Percentiles rank a stretch among this genome's conserved stretches.
Conservation (phyloP, 2,797 vertebrate genomes). For the Liparis tanakae region DNA sequence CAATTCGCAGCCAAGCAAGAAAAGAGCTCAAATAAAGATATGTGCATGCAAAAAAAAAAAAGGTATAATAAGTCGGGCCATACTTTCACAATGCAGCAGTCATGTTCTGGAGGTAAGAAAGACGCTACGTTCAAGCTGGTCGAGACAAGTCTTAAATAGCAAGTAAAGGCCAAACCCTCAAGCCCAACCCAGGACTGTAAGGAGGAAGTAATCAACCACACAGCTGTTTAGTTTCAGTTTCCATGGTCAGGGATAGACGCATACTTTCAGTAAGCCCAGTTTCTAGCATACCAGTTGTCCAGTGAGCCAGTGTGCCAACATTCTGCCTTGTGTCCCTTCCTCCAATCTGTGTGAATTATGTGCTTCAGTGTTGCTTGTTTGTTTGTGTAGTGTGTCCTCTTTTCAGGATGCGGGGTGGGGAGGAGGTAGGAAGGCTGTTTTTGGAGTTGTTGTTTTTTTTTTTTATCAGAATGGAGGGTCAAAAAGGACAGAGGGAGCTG, state of each 20-base stretch:
- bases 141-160: neutral
- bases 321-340: neutral
- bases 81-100: neutral
- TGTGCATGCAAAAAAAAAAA: neutral
- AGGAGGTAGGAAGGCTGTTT: neutral
- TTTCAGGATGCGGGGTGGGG: neutral
- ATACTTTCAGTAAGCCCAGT: constrained; percentile 32
- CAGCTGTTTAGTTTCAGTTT: constrained; percentile 25
- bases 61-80: neutral
- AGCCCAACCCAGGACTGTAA: neutral
- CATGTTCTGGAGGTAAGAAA: neutral
- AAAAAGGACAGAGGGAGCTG: neutral
- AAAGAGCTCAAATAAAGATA: neutral
- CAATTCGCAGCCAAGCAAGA: neutral
- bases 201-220: constrained; percentile 1
- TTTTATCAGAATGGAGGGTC: neutral
- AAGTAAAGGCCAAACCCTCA: neutral
- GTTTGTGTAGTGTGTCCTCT: neutral
- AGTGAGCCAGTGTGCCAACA: constrained; percentile 27
- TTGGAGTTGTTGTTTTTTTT: neutral
- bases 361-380: constrained; percentile 2
- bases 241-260: constrained; percentile 7
- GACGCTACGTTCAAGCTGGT: neutral
- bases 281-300: constrained; percentile 29
- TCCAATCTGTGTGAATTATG: neutral